phyloP scores from a whole-genome alignment of 1,140 invertebrate species.

The Trypoxylus dichotomus region DNA sequence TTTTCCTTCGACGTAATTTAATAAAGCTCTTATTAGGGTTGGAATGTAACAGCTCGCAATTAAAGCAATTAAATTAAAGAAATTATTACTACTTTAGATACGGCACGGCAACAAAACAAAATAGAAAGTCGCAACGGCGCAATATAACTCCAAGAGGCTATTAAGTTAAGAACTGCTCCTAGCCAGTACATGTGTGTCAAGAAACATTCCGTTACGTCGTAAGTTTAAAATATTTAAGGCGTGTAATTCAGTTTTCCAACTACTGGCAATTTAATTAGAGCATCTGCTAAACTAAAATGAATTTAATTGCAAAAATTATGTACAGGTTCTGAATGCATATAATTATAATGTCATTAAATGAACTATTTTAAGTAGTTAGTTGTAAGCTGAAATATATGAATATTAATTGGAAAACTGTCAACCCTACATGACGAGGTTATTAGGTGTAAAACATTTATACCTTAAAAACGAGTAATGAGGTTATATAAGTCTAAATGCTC shows the following conservation, averaged over 20 bases:
- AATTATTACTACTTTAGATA: slow-evolving; percentile 21
- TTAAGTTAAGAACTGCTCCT: slow-evolving; percentile 20
- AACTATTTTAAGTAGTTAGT: background rate
- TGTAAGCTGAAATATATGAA: background rate
- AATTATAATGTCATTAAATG: background rate
- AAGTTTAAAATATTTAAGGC: slow-evolving; percentile 11
- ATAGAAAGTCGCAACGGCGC: background rate
- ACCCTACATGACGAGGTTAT: too few species aligned
- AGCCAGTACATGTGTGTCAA: slow-evolving; percentile 18
- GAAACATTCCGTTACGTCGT: background rate
- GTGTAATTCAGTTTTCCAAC: slow-evolving; percentile 18
- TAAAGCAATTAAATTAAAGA: slow-evolving; percentile 23
- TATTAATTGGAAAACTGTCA: background rate
- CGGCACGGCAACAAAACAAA: slow-evolving; percentile 3
- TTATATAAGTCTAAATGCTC: too few species aligned
- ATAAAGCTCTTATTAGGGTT: slow-evolving; percentile 14
- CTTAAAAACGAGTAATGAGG: too few species aligned
- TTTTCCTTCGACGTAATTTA: background rate
- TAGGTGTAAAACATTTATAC: too few species aligned
- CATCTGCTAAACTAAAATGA: background rate
- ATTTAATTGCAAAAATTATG: slow-evolving; percentile 13
- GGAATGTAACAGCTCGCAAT: slow-evolving; percentile 23
- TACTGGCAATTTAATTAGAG: slow-evolving; percentile 18
- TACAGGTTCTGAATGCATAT: background rate
- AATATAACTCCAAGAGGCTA: slow-evolving; percentile 8